Base-by-base conservation (phyloP, 2,797 vertebrate species). In the Sebastolobus altivelis region DNA sequence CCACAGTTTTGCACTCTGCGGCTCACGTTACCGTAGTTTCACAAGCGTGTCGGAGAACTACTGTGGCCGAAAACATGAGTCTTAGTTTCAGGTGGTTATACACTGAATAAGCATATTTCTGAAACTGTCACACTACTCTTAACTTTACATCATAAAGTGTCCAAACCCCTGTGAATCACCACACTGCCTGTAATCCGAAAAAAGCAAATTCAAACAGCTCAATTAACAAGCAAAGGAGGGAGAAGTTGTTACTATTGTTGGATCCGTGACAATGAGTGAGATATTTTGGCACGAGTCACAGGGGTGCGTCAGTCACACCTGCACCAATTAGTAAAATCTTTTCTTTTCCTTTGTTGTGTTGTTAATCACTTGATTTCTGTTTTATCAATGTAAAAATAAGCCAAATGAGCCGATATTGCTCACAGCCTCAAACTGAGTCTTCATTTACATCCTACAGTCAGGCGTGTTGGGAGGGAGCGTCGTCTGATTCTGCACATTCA, bases 361-460 rank as follows among this genome's bases (percentile, higher is more conserved):
- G 75, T 69, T 65, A 73, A 86, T 86, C 40, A 65, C 72, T 70
- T 56, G 46, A 68, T 66, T 87, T 81, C 31, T 43, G 37, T 61
- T 75, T 25, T 71, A 43, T 54, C 46, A 7, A 8, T 8, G 65
- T 16, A 49, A 76, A 82, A 89, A 84, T 55, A 65, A 77, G 49
- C 27, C 58, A 54, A 61, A 62, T 62, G 77, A 87, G 81, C 55
- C 31, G 49, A 37, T 55, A 75, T 27, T 10, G 20, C 6, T 27
- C 52, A 22, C 20, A 2, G 87, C 66, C 72, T 84, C 85, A 87
- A 82, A 65, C 84, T 0, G 84, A 35, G 83, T 43, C 60, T 31
- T 89, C 83, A 86, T 88, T 79, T 86, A 70, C 91, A 77, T 86
- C 91, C 90, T 46, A 43, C 89, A 71, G 88, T 85, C 82, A 62